Percentiles rank a stretch among this genome's conserved stretches.
These are phyloP conservation scores for Xylocopa sonorina DNA, from an alignment of 1,140 invertebrate species.

Conservation along the genomic window DNA sequence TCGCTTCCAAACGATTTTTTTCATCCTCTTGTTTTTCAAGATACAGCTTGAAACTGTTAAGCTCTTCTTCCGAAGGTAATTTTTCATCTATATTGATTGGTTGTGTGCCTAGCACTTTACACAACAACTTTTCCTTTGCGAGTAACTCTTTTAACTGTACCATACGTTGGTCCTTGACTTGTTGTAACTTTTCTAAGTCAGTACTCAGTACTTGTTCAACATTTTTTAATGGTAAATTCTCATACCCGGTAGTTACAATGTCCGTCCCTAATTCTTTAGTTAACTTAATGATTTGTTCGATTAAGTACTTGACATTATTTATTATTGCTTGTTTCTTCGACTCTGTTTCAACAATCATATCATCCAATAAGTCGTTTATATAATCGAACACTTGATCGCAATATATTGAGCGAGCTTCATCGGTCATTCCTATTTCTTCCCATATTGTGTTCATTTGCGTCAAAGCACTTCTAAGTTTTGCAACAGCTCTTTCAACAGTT, in stretches of 20 bases:
- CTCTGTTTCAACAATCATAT: constrained; percentile 73
- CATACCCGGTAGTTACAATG: constrained; percentile 53
- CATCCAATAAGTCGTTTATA: constrained; percentile 66
- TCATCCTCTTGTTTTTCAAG: constrained; percentile 83
- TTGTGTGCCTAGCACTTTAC: constrained; percentile 63
- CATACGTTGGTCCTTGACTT: constrained; percentile 71
- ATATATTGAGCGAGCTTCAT: constrained; percentile 50
- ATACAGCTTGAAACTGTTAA: constrained; percentile 81
- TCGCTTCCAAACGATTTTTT: constrained; percentile 80
- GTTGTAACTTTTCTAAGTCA: constrained; percentile 66
- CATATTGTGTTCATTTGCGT: constrained; percentile 55
- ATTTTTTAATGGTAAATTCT: constrained; percentile 68
- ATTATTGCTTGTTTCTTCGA: constrained; percentile 64
- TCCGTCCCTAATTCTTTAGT: constrained; percentile 69
- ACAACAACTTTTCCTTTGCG: constrained; percentile 67
- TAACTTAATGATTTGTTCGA: constrained; percentile 61
- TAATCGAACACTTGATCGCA: constrained; percentile 58
- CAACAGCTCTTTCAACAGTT: background rate
- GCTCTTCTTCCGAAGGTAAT: constrained; percentile 81
- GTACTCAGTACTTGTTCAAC: constrained; percentile 64
- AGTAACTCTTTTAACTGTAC: constrained; percentile 66
- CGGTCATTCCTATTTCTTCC: constrained; percentile 61
- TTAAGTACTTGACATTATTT: constrained; percentile 62
- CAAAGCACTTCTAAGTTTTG: constrained; percentile 7
- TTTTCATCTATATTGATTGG: constrained; percentile 54